phyloP scores from a whole-genome alignment of 2,888 invertebrate species.

The Eucera pruinosa region DNA sequence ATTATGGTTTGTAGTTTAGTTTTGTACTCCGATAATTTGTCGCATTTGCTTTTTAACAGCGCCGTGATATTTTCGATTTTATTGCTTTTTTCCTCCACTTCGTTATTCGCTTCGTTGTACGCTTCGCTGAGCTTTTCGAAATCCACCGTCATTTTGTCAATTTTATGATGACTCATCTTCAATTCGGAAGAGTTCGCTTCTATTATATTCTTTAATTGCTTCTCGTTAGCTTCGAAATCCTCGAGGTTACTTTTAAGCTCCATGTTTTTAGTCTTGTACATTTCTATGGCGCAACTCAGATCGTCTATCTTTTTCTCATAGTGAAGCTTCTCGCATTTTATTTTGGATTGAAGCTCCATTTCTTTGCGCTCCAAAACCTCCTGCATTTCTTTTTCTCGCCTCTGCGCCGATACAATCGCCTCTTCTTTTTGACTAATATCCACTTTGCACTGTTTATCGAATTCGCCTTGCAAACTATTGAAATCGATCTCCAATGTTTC shows the following conservation, averaged over 20 bases:
- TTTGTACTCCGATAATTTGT: constrained; percentile 83
- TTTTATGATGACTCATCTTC: constrained; percentile 81
- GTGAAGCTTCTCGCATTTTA: constrained; percentile 70
- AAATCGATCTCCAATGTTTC: constrained; percentile 73
- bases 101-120: constrained; percentile 82
- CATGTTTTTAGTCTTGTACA: constrained; percentile 73
- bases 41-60: constrained; percentile 78
- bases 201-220: constrained; percentile 80
- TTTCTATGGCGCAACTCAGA: constrained; percentile 68
- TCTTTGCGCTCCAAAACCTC: constrained; percentile 70
- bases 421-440: constrained; percentile 51
- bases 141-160: constrained; percentile 83
- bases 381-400: constrained; percentile 70
- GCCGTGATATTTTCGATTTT: constrained; percentile 80
- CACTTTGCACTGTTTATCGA: constrained; percentile 66
- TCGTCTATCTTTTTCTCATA: constrained; percentile 72
- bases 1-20: constrained; percentile 75
- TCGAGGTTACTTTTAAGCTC: constrained; percentile 77
- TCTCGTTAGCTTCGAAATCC: constrained; percentile 75
- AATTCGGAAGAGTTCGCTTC: constrained; percentile 79
- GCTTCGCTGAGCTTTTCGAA: constrained; percentile 81
- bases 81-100: constrained; percentile 81
- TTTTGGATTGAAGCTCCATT: constrained; percentile 71
- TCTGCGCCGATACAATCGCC: constrained; percentile 72
- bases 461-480: constrained; percentile 72